Base-by-base conservation (phyloP, 2,888 invertebrate genomes). In the Tipula confusa region DNA sequence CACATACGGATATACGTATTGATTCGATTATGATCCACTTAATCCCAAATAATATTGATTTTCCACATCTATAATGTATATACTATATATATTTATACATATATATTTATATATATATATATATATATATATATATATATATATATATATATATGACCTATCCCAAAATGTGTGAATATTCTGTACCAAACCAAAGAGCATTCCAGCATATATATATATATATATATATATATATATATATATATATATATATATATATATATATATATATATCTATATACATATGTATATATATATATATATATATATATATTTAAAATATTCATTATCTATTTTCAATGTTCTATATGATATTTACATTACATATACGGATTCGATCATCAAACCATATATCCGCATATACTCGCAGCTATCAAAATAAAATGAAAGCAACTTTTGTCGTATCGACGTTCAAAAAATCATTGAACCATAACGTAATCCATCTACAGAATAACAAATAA, bases 31-130 rank as follows among this genome's bases (percentile, higher is more conserved):
- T 64, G 64, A 64, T 64, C 64, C 64, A 64, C 64, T 64, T 64
- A 64, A 64, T 64, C 64, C 64, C 64, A 64, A 64, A 64, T 64
- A 64, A 64, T 64, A 64, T 64, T 24, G 64, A 64, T 64, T 64
- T 64, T 24, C 24, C n/a, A 64, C 3, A 24, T 24, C 24, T 24
- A 64, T 15, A n/a, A n/a, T n/a, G n/a, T n/a, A n/a, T n/a, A n/a
- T n/a, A n/a, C n/a, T 36, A 36, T 9, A 9, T 43, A 5, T n/a
- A 43, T 43, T n/a, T 43, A 15, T 43, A 43, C 5, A n/a, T n/a
- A n/a, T 36, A 5, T 9, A 7, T 36, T 9, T 33, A 43, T 43
- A 43, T 33, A 24, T 24, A 9, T 64, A 7, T 24, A n/a, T 36
- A 36, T 9, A 9, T 43, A 5, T n/a, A 43, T 43, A 43, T 43